Evolutionary conservation across 2,113 vertebrate genomes (phyloP).

Genomic region (Paradisaea rubra): DNA sequence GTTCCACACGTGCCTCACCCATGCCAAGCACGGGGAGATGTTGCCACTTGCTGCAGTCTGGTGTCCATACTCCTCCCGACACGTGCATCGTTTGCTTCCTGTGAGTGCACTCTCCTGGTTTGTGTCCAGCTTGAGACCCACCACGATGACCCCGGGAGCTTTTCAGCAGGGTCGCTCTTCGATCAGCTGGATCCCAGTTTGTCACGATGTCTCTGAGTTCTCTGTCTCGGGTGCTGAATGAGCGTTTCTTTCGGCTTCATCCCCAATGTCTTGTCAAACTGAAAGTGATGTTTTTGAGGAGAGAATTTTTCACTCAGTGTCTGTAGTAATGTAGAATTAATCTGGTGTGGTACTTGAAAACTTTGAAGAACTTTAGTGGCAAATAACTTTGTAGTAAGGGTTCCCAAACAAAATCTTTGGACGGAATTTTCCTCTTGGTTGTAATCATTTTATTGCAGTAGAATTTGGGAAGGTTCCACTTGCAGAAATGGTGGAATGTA

Average conservation of each 20-base stretch:
- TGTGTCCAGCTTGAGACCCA: not conserved
- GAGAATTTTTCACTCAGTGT: not conserved
- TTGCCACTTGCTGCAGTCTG: not conserved
- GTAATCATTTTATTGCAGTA: not conserved
- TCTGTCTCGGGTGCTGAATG: not conserved
- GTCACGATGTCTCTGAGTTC: rapidly evolving
- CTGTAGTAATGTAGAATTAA: not conserved
- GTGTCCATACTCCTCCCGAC: not conserved
- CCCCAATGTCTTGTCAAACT: rapidly evolving
- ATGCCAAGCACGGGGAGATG: not conserved
- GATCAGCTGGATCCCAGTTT: not conserved
- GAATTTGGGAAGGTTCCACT: not conserved
- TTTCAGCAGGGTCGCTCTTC: not conserved
- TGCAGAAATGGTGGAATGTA: not conserved
- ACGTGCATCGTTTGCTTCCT: not conserved
- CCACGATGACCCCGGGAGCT: not conserved
- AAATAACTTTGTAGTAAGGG: not conserved
- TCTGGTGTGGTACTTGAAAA: not conserved
- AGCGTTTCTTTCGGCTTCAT: not conserved
- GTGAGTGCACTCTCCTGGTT: not conserved
- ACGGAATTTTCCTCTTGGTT: not conserved
- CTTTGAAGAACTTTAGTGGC: not conserved
- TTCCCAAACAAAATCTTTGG: not conserved
- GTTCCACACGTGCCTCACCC: not conserved
- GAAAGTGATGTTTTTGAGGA: not conserved